phyloP scores from a whole-genome alignment of 2,113 vertebrate genomes.

The Piaya cayana region DNA sequence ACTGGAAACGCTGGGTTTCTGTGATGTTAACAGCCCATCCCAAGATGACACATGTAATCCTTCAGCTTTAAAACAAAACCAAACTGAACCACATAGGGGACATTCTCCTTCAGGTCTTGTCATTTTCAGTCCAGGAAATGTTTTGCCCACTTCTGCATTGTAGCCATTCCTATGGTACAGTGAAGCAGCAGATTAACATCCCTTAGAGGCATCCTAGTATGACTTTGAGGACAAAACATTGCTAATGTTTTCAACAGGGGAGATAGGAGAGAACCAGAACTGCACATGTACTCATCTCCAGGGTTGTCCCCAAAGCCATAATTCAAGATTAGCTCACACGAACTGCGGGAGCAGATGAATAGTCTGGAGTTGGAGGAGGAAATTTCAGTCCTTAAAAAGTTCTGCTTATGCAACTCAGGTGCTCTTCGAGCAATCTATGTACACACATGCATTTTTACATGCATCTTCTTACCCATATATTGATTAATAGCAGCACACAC shows the following conservation, averaged over 20 bases:
- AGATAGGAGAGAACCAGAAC: not conserved
- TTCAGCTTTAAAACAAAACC: slow-evolving; percentile 18
- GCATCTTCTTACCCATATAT: not conserved
- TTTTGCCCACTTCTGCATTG: not conserved
- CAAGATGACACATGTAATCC: slow-evolving; percentile 36
- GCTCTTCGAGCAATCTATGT: not conserved
- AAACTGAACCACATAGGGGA: not conserved
- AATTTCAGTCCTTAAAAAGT: not conserved
- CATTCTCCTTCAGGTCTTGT: not conserved
- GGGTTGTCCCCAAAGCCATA: not conserved
- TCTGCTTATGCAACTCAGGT: not conserved
- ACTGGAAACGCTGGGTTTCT: not conserved
- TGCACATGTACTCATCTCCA: not conserved
- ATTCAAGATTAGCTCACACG: not conserved
- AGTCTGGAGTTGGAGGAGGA: slow-evolving; percentile 1
- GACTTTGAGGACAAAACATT: not conserved
- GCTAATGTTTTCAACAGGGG: accelerated
- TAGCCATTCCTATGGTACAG: not conserved
- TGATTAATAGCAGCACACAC: not conserved
- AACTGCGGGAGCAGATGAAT: slow-evolving; percentile 27
- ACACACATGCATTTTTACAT: not conserved
- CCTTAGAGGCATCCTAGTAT: not conserved
- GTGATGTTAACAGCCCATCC: slow-evolving; percentile 30
- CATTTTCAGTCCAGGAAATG: not conserved
- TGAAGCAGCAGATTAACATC: not conserved